Conservation (phyloP, 2,888 invertebrate genomes). For the Dendrolimus pini region DNA sequence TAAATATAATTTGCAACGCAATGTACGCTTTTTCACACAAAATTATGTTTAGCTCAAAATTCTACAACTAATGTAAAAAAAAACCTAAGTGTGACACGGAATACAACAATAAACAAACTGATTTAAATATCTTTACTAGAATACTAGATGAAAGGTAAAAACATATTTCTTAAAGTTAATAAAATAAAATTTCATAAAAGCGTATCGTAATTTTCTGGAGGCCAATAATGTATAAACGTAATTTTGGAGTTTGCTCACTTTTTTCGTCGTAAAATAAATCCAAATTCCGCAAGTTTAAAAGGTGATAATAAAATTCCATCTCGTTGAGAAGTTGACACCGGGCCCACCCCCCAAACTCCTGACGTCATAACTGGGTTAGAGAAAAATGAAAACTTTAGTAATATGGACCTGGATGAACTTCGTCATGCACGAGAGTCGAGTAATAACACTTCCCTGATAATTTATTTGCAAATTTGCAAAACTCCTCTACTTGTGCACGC, state of each 20-base stretch:
- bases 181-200: not conserved
- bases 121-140: no score
- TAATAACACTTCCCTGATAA: constrained; percentile 45
- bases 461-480: constrained; percentile 46
- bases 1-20: no score
- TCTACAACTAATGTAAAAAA: no score
- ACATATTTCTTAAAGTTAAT: not conserved
- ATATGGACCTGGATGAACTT: constrained; percentile 50
- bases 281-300: constrained; percentile 34
- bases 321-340: constrained; percentile 41
- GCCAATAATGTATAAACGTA: constrained; percentile 11
- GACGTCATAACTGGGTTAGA: constrained; percentile 60
- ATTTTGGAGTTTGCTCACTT: constrained; percentile 14
- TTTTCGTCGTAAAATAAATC: constrained; percentile 34
- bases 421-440: constrained; percentile 41
- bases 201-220: not conserved
- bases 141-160: no score
- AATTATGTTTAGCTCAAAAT: no score
- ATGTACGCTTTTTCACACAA: no score
- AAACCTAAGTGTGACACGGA: no score
- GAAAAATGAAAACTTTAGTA: constrained; percentile 68
- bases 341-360: constrained; percentile 24
- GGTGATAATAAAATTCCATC: constrained; percentile 48
- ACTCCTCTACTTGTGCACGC: constrained; percentile 25
- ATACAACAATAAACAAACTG: no score